Percentiles rank a stretch among this genome's conserved stretches.
phyloP scores from a whole-genome alignment of 2,113 vertebrate genomes.

The Thymallus thymallus region DNA sequence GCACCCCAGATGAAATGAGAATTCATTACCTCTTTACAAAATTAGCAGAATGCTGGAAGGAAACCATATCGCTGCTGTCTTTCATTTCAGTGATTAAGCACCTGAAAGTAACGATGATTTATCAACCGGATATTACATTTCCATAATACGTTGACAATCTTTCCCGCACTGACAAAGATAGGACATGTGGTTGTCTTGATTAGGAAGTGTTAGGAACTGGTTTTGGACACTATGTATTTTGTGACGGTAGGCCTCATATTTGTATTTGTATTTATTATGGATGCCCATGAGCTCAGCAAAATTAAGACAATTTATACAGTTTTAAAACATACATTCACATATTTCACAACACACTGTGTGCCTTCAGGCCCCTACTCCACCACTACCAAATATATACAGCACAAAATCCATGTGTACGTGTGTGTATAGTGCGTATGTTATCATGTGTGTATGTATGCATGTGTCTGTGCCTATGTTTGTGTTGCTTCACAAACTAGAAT shows the following conservation, averaged over 20 bases:
- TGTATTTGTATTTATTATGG: no score
- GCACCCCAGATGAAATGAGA: conserved; percentile 34
- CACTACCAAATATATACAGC: no score
- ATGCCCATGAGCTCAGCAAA: no score
- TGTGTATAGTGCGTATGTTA: no score
- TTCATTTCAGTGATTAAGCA: conserved; percentile 39
- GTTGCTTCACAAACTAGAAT: no score
- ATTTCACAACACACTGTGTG: no score
- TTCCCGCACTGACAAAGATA: conserved; percentile 18
- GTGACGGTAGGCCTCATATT: conserved; percentile 5
- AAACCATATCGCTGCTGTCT: conserved; percentile 40
- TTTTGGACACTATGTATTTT: background rate
- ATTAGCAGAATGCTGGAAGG: conserved; percentile 40
- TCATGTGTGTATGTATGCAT: no score
- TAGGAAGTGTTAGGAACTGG: conserved; percentile 3
- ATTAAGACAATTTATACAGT: no score
- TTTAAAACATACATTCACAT: no score
- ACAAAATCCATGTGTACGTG: no score
- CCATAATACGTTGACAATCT: conserved; percentile 34
- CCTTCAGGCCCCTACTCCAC: no score
- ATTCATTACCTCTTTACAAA: conserved; percentile 43
- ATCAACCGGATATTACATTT: conserved; percentile 45
- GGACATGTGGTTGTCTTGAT: conserved; percentile 17
- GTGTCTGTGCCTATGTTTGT: no score
- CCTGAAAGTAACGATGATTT: conserved; percentile 29